Conservation (phyloP, 2,888 invertebrate species). For the Ditula angustiorana region DNA sequence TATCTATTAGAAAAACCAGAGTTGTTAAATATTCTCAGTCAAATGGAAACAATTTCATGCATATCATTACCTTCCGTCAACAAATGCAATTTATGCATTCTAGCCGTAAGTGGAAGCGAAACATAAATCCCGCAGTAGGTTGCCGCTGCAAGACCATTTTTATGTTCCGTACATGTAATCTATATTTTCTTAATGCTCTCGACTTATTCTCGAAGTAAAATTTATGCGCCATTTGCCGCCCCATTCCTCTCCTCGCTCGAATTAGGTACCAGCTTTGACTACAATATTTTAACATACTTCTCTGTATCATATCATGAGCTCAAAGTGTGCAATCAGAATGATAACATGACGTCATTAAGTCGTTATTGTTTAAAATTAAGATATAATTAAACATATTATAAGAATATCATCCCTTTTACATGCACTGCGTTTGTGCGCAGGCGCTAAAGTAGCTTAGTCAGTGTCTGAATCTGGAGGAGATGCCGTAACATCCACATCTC, state of each 20-base stretch:
- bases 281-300: slow-evolving; percentile 61
- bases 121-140: slow-evolving; percentile 36
- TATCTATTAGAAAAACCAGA: no score
- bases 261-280: slow-evolving; percentile 63
- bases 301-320: slow-evolving; percentile 45
- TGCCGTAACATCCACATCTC: slow-evolving; percentile 83
- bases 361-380: neutral
- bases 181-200: slow-evolving; percentile 73
- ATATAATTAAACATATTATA: neutral
- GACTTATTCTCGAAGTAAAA: slow-evolving; percentile 72
- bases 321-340: slow-evolving; percentile 1
- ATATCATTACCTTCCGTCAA: neutral
- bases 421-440: slow-evolving; percentile 7
- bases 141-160: slow-evolving; percentile 59
- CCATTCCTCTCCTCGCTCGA: slow-evolving; percentile 64
- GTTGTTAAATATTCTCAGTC: no score
- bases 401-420: neutral
- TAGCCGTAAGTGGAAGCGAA: slow-evolving; percentile 25
- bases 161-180: slow-evolving; percentile 66
- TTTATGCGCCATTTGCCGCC: slow-evolving; percentile 76
- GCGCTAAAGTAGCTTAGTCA: slow-evolving; percentile 6
- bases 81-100: slow-evolving; percentile 20
- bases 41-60: neutral
- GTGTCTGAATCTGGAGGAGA: slow-evolving; percentile 68
- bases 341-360: neutral